Conservation (phyloP, 2,113 vertebrate species). For the Pleuronectes platessa region DNA sequence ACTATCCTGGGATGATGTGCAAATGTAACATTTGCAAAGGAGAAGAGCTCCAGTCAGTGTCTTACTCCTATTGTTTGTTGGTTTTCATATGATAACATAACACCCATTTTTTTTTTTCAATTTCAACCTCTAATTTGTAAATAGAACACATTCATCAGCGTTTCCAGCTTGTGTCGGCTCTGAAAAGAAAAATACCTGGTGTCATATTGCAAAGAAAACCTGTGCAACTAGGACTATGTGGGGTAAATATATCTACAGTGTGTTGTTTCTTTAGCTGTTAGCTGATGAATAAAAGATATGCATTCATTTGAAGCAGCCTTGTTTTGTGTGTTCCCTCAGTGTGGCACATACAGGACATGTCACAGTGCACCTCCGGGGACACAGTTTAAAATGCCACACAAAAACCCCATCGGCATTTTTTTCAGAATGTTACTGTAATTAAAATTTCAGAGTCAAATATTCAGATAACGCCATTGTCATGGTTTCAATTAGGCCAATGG, state of each 20-base stretch:
- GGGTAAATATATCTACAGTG: conserved; percentile 72
- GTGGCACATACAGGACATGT: conserved; percentile 25
- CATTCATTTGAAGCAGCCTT: conserved; percentile 68
- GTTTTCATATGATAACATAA: conserved; percentile 43
- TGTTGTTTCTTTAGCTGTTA: conserved; percentile 75
- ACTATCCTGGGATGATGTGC: conserved; percentile 38
- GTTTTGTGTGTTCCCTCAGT: conserved; percentile 51
- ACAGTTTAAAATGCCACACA: conserved; percentile 33
- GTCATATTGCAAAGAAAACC: conserved; percentile 50
- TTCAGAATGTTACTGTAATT: conserved; percentile 36
- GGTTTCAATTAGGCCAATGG: conserved; percentile 40
- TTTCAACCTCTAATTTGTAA: conserved; percentile 67
- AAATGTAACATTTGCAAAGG: conserved; percentile 38
- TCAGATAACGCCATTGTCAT: conserved; percentile 36
- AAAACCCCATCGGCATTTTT: conserved; percentile 36
- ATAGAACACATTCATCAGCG: conserved; percentile 64
- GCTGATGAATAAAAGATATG: conserved; percentile 80
- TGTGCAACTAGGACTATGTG: conserved; percentile 60
- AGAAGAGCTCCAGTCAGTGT: conserved; percentile 34
- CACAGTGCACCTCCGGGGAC: conserved; percentile 26
- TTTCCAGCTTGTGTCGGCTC: conserved; percentile 47
- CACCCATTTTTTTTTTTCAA: conserved; percentile 53
- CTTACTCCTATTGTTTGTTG: conserved; percentile 35
- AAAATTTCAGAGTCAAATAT: conserved; percentile 41
- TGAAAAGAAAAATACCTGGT: conserved; percentile 52